These are phyloP conservation scores for Aphaenogaster ashmeadi DNA, from an alignment of 1,140 invertebrate genomes.

Conservation along the genomic window DNA sequence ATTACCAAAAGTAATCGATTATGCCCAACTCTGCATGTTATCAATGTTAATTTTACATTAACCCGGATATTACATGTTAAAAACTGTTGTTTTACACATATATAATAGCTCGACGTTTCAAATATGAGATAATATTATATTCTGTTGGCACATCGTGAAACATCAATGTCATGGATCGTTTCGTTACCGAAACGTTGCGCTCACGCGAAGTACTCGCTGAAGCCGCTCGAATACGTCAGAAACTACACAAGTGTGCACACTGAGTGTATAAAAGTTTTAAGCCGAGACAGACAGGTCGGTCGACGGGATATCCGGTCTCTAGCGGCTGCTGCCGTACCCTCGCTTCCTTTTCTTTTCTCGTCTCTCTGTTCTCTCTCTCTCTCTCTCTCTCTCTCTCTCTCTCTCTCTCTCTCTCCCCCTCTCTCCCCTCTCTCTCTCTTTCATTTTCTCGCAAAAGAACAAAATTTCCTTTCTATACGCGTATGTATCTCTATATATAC, in stretches of 20 bases:
- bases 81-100: background rate
- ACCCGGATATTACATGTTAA: background rate
- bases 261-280: constrained; percentile 56
- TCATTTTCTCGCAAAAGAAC: constrained; percentile 18
- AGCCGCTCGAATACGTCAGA: constrained; percentile 37
- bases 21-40: background rate
- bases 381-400: background rate
- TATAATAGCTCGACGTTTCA: background rate
- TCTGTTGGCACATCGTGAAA: background rate
- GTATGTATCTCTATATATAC: background rate
- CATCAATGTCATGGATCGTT: constrained; percentile 19
- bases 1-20: too few relatives aligned
- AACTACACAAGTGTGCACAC: constrained; percentile 28
- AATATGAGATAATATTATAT: background rate
- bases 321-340: constrained; percentile 36
- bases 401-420: background rate
- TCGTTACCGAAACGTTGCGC: constrained; percentile 9
- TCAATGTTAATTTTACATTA: background rate
- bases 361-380: background rate
- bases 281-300: constrained; percentile 55
- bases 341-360: background rate
- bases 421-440: background rate
- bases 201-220: constrained; percentile 21
- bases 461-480: constrained; percentile 25
- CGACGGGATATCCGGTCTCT: constrained; percentile 60